Conservation (phyloP, 2,888 invertebrate genomes). For the Brachyptera risi region DNA sequence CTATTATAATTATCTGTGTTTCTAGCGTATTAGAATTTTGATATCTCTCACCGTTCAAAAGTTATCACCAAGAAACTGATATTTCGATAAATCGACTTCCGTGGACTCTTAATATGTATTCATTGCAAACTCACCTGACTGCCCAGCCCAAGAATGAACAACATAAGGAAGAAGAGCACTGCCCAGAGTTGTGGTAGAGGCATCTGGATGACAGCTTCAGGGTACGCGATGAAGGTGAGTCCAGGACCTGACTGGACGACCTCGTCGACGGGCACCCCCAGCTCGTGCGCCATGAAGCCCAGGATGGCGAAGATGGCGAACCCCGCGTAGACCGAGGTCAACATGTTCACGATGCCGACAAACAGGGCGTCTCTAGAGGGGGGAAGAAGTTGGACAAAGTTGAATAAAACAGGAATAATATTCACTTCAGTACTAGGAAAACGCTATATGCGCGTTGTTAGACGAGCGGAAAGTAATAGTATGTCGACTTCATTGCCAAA, state of each 20-base stretch:
- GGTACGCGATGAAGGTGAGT: conserved; percentile 39
- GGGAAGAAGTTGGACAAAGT: no score
- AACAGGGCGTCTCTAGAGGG: conserved; percentile 37
- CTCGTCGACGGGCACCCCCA: conserved; percentile 39
- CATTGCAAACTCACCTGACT: conserved; percentile 35
- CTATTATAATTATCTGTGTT: no score
- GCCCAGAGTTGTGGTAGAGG: conserved; percentile 38
- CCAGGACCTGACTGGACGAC: conserved; percentile 38
- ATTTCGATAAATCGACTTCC: no score
- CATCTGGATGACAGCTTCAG: conserved; percentile 37
- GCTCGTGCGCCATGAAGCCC: conserved; percentile 46
- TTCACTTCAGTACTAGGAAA: no score
- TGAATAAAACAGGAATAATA: no score
- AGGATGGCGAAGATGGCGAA: conserved; percentile 45
- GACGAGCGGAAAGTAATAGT: no score
- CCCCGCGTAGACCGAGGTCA: conserved; percentile 47
- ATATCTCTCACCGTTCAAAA: no score
- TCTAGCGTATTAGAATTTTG: no score
- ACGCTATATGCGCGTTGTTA: no score
- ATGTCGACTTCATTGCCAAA: no score
- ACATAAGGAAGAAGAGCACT: conserved; percentile 38
- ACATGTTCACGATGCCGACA: conserved; percentile 43
- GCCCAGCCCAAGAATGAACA: conserved; percentile 36
- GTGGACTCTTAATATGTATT: no score
- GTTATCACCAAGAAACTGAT: no score